Evolutionary conservation across 2,113 vertebrate species (phyloP).

Genomic region (Stictonetta naevosa): DNA sequence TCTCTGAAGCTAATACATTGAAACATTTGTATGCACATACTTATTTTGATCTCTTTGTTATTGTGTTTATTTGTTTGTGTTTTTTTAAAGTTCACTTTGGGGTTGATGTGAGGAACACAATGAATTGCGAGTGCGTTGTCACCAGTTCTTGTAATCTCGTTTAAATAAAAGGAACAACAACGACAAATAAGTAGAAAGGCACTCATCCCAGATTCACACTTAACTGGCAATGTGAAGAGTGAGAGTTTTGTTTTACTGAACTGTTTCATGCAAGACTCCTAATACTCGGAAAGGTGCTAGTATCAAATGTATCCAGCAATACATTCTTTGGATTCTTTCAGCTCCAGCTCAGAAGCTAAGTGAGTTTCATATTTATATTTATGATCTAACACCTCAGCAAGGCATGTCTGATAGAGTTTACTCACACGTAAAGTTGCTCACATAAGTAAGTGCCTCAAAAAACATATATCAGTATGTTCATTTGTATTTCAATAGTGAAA

Average conservation of each 20-base stretch:
- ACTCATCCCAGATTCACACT: background rate
- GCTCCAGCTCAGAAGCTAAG: background rate
- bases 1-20: background rate
- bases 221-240: background rate
- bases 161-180: background rate
- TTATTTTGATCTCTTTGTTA: background rate
- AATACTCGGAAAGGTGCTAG: background rate
- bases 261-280: background rate
- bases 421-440: background rate
- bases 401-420: background rate
- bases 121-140: background rate
- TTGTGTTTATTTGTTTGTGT: background rate
- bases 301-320: background rate
- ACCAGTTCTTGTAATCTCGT: background rate
- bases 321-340: background rate
- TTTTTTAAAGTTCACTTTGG: background rate
- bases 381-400: background rate
- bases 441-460: background rate
- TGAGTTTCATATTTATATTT: background rate
- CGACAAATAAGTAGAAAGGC: background rate
- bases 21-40: background rate
- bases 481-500: background rate
- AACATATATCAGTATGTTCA: background rate
- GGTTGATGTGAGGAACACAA: background rate
- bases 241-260: background rate